Evolutionary conservation across 2,888 invertebrate species (phyloP), one percentile per base, ranked within the genome.

Genomic region (Acrobasis suavella): DNA sequence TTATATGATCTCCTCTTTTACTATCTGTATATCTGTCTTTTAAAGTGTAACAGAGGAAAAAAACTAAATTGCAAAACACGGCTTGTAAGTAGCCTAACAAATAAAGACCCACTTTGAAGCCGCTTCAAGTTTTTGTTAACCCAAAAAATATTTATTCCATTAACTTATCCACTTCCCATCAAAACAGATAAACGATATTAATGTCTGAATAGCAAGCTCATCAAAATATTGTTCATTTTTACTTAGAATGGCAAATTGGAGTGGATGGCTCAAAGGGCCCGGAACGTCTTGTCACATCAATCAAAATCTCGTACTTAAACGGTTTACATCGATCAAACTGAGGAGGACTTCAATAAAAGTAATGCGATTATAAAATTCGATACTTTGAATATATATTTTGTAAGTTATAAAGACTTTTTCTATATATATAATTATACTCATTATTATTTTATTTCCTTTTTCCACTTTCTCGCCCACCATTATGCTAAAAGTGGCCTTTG

Each of bases 271-370:
- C 54, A 61, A 42, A 52, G 15, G 49, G 54, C 22, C 54, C 61
- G 54, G 61, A 61, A 42, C 22, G 76, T 74, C 74, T 73, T 78
- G 78, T 78, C 78, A 71, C 80, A 85, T 87, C 83, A 83, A 86
- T 86, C 85, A 84, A 81, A 79, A 73, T 78, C 71, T 74, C 64
- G 62, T 74, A 70, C 75, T 70, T 70, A 75, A 78, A 78, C 74
- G 74, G 72, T 80, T 83, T 82, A 80, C 79, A 82, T 82, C 81
- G 75, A 77, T 78, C 76, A 81, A 77, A 79, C 78, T 77, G 70
- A 32, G 51, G 16, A 39, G 73, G 72, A 68, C 69, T 67, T 67
- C 66, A 69, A 70, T 72, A 65, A 73, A 60, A 64, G 63, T 66
- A 70, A 54, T 54, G 17, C 46, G 54, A 54, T 54, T 60, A 59